Conservation (phyloP, 2,113 vertebrate species). For the Struthidea cinerea region DNA sequence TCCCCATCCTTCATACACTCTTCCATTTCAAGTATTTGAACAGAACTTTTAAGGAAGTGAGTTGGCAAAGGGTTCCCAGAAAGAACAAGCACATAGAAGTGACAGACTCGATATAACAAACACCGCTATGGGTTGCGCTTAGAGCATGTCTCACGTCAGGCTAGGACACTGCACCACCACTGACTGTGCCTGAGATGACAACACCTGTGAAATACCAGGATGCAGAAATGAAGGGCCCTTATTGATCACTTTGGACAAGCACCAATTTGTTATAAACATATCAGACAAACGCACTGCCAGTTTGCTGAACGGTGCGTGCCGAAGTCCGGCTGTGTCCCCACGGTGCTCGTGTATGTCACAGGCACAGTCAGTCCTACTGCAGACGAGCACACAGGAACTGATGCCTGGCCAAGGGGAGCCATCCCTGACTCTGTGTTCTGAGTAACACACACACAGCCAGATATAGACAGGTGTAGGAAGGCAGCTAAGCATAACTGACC, state of each 20-base stretch:
- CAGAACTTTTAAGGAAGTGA: not conserved
- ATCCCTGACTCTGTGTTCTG: not conserved
- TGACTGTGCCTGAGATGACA: not conserved
- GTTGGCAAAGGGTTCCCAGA: not conserved
- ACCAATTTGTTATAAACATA: not conserved
- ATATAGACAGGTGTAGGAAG: not conserved
- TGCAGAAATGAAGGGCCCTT: not conserved
- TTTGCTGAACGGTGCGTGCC: not conserved
- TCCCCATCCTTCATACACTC: not conserved
- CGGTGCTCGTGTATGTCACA: not conserved
- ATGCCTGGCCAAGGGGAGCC: conserved; percentile 25
- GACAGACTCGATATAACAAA: not conserved
- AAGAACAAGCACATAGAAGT: not conserved
- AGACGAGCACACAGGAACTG: not conserved
- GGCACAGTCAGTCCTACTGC: conserved; percentile 17
- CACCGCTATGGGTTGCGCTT: not conserved
- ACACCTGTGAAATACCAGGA: not conserved
- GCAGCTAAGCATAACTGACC: conserved; percentile 46
- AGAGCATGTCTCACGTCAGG: not conserved
- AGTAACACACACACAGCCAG: not conserved
- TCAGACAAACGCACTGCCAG: not conserved
- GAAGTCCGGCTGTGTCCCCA: not conserved
- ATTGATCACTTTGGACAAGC: not conserved
- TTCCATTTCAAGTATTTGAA: not conserved
- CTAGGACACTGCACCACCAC: not conserved